Percentiles rank a stretch among this genome's conserved stretches.
Evolutionary conservation across 1,140 invertebrate species (phyloP).

Genomic region (Neodiprion fabricii): DNA sequence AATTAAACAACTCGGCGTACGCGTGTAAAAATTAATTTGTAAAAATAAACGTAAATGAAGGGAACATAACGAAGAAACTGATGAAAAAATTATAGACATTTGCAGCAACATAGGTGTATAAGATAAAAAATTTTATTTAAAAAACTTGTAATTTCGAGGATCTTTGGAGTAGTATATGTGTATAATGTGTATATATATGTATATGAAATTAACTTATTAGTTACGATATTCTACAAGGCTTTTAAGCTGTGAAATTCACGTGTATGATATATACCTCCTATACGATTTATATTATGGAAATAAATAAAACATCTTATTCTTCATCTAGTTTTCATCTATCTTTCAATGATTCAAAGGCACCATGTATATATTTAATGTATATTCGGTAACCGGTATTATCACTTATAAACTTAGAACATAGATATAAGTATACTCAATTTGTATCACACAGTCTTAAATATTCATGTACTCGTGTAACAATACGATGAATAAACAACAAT

Average conservation of each 20-base stretch:
- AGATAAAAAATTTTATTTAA: slow-evolving; percentile 35
- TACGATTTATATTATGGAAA: not conserved
- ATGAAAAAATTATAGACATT: not conserved
- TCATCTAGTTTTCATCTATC: too few species aligned
- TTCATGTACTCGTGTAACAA: too few species aligned
- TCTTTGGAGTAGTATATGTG: slow-evolving; percentile 22
- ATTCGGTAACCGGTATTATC: not conserved
- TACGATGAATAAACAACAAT: too few species aligned
- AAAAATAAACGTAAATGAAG: not conserved
- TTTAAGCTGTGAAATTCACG: not conserved
- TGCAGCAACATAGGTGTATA: not conserved
- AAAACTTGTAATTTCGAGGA: slow-evolving; percentile 24
- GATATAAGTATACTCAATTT: not conserved
- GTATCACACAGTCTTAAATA: slow-evolving; percentile 1
- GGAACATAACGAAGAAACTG: not conserved
- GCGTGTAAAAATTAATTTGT: too few species aligned
- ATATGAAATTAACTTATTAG: slow-evolving; percentile 11
- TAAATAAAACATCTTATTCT: not conserved
- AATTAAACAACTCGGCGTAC: too few species aligned
- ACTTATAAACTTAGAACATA: not conserved
- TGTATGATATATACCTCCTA: not conserved
- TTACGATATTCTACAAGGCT: not conserved
- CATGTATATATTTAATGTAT: not conserved
- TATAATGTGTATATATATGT: not conserved
- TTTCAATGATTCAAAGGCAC: not conserved